A percentile compares a stretch with the other conserved stretches of the same genome.
Conservation (phyloP, 2,888 invertebrate genomes). For the Aethes cnicana region DNA sequence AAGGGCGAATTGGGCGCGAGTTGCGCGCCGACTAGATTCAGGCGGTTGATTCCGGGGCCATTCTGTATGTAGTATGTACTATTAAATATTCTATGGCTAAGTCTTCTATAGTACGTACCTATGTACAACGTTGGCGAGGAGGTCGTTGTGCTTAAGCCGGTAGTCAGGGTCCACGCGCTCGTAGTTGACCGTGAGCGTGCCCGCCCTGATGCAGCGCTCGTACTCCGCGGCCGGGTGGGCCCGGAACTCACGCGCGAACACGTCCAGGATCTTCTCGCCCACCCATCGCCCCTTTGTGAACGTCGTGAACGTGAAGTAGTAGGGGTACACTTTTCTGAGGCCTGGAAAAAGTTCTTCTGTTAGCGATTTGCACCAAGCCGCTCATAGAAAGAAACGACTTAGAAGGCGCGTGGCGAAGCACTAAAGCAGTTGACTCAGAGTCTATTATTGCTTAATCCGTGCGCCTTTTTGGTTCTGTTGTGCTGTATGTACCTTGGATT, state of each 20-base stretch:
- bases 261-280: conserved; percentile 94
- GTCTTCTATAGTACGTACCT: no score
- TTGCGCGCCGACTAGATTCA: no score
- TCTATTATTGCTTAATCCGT: no score
- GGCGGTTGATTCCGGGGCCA: no score
- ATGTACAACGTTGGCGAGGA: conserved; percentile 96
- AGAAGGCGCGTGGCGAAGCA: background rate
- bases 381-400: background rate
- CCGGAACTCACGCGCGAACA: conserved; percentile 95
- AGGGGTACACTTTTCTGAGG: conserved; percentile 97
- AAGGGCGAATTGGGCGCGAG: no score
- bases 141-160: conserved; percentile 95
- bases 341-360: conserved; percentile 78
- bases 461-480: no score
- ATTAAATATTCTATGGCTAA: no score
- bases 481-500: no score
- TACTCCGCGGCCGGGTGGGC: conserved; percentile 97
- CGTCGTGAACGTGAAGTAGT: conserved; percentile 97
- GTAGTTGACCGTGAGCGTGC: conserved; percentile 96
- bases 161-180: conserved; percentile 95
- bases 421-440: no score
- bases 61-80: no score
- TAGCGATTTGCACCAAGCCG: no score
- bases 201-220: conserved; percentile 94
- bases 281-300: conserved; percentile 98